Evolutionary conservation across 2,113 vertebrate genomes (phyloP), one percentile per base, ranked within the genome.

Genomic region (Tetraodon nigroviridis): DNA sequence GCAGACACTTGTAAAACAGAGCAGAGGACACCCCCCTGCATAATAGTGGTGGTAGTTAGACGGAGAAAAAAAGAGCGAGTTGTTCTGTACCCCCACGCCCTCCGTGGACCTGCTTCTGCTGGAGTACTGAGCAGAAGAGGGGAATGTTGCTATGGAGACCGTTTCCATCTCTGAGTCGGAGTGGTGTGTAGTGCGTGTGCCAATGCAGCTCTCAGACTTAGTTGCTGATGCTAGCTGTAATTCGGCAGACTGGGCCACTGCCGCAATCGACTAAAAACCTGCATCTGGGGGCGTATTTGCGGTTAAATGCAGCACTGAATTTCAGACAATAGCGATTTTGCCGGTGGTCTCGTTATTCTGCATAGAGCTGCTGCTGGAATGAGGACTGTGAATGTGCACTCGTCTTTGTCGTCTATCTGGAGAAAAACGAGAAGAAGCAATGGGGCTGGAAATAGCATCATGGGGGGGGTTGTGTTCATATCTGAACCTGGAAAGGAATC

Each of bases 91-190:
- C 64, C 80, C 82, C 90, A 86, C 80, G 73, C 76, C 84, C 86
- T 85, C 79, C 74, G 82, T 87, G 82, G 7, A 82, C 87, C 84
- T 79, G 73, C 70, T 86, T 89, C 89, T 89, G 85, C 74, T 56
- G 84, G 80, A 87, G 83, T 4, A 22, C 72, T 77, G 89, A 89
- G 87, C 89, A 90, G 86, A 81, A 90, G 84, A 89, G 86, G 87
- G 88, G 72, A 58, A 91, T 48, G 93, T 94, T 94, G 92, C 93
- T 91, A 94, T 94, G 92, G 92, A 90, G 90, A 94, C 86, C 44
- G 69, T 89, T 83, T 76, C 75, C 78, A 85, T 82, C 80, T 53
- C 79, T 86, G 75, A 66, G 65, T 77, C 60, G 21, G 48, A 69
- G 53, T 6, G 49, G 47, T 62, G 42, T 48, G 42, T 54, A 37